Percentiles rank a stretch among this genome's conserved stretches.
phyloP scores from a whole-genome alignment of 2,797 vertebrate genomes.

The Enteromius thamalakanensis region DNA sequence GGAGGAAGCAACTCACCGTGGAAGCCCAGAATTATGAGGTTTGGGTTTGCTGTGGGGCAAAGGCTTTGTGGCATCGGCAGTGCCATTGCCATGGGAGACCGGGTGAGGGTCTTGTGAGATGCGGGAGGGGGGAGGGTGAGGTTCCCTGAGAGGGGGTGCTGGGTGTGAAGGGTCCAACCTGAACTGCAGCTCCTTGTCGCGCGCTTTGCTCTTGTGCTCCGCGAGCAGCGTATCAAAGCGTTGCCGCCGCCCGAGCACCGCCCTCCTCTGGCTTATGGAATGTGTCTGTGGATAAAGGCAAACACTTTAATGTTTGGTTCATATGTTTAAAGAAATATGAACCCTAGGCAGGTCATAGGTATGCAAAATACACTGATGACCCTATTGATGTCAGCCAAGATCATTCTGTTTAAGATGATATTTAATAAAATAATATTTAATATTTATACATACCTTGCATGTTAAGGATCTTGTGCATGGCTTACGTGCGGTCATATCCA shows the following conservation, averaged over 20 bases:
- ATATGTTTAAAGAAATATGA: no score
- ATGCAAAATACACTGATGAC: no score
- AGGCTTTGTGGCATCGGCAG: constrained; percentile 88
- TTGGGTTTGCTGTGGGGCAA: constrained; percentile 89
- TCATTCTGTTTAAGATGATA: no score
- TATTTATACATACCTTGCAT: constrained; percentile 86
- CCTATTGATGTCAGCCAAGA: no score
- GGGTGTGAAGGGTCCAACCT: constrained; percentile 89
- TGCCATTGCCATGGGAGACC: constrained; percentile 87
- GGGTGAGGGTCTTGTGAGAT: constrained; percentile 83
- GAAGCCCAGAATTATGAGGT: constrained; percentile 95
- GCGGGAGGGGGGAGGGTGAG: constrained; percentile 88
- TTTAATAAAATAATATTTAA: no score
- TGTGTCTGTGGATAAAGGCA: constrained; percentile 85
- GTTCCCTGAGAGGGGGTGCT: constrained; percentile 97
- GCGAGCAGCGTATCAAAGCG: constrained; percentile 95
- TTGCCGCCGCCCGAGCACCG: constrained; percentile 96
- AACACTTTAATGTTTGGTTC: not conserved
- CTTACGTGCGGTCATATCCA: constrained; percentile 95
- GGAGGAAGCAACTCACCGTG: constrained; percentile 82
- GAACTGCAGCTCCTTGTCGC: constrained; percentile 93
- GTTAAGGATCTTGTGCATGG: constrained; percentile 99
- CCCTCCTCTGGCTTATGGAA: constrained; percentile 99
- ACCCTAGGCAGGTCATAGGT: no score
- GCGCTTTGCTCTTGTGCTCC: constrained; percentile 97